These are phyloP conservation scores for Danio tinwini DNA, from an alignment of 2,797 vertebrate species.

Conservation along the genomic window DNA sequence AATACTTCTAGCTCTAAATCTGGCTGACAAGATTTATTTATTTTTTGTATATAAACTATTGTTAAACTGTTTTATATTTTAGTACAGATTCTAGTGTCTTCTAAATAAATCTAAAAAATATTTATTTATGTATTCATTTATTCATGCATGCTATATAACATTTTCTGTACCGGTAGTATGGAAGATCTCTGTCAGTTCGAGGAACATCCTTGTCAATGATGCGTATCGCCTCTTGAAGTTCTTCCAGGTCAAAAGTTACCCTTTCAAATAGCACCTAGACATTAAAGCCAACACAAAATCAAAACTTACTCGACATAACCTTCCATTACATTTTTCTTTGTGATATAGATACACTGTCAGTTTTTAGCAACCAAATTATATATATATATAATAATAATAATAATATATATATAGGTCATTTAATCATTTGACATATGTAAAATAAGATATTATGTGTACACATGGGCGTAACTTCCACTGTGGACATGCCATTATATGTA, in stretches of 20 bases:
- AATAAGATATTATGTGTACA: background rate
- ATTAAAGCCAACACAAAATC: slow-evolving; percentile 1
- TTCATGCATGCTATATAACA: background rate
- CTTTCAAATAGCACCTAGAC: slow-evolving; percentile 79
- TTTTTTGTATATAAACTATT: too few relatives aligned
- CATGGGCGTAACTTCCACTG: too few relatives aligned
- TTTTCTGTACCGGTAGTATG: slow-evolving; percentile 74
- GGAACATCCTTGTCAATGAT: slow-evolving; percentile 85
- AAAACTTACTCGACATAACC: background rate
- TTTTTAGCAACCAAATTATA: too few relatives aligned
- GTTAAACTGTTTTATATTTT: too few relatives aligned
- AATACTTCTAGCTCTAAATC: too few relatives aligned
- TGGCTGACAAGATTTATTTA: too few relatives aligned
- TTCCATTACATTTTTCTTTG: background rate
- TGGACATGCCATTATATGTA: too few relatives aligned
- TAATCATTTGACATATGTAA: background rate
- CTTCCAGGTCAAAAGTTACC: slow-evolving; percentile 72
- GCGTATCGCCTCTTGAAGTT: slow-evolving; percentile 79
- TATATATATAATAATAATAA: too few relatives aligned
- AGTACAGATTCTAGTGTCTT: too few relatives aligned
- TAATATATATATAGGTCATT: background rate
- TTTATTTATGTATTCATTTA: too few relatives aligned
- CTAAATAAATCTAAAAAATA: too few relatives aligned
- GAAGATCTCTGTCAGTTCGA: slow-evolving; percentile 78
- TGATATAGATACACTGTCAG: background rate